Evolutionary conservation across 2,888 invertebrate species (phyloP), one percentile per base, ranked within the genome.

Genomic region (Steinernema scapterisci): DNA sequence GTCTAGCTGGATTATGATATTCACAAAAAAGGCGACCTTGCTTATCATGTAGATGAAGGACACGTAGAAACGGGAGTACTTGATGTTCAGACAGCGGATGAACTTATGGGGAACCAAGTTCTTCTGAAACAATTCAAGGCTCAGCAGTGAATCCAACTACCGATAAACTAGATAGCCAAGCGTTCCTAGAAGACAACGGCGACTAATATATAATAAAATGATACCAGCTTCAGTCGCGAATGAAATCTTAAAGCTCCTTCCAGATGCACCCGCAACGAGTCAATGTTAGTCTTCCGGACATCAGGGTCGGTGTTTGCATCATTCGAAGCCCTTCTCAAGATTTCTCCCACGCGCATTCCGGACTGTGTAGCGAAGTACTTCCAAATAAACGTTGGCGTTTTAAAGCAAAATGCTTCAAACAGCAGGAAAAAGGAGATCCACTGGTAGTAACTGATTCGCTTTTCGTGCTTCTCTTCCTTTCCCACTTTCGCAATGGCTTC

Each of bases 281-380:
- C 74, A 21, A 87, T 80, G 72, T 85, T 87, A 0, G 77, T 76
- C 27, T 81, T 80, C 52, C 85, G 82, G n/a, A 84, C 82, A n/a
- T 80, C 75, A 0, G 87, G 85, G n/a, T 87, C 85, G 9, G 84
- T 81, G 51, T 87, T 87, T 7, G 82, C 78, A 23, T 83, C 83
- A 63, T 86, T 84, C 13, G 83, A 82, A 1, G 85, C 81, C 1
- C 85, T 74, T 9, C 85, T 79, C 0, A 87, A 77, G 72, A 87
- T 83, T 73, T 87, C 86, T 21, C 87, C 86, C 1, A 87, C 84
- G 74, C 84, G 80, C 81, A 87, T 84, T 31, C 86, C 85, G 25
- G 86, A 86, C 73, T 86, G 86, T 16, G 80, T 81, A 2, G 84
- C 84, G 45, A 86, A 86, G 76, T 86, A 86, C 51, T 85, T 86